Evolutionary conservation across 1,140 invertebrate species (phyloP), one percentile per base, ranked within the genome.

Genomic region (Drosophila punjabiensis): DNA sequence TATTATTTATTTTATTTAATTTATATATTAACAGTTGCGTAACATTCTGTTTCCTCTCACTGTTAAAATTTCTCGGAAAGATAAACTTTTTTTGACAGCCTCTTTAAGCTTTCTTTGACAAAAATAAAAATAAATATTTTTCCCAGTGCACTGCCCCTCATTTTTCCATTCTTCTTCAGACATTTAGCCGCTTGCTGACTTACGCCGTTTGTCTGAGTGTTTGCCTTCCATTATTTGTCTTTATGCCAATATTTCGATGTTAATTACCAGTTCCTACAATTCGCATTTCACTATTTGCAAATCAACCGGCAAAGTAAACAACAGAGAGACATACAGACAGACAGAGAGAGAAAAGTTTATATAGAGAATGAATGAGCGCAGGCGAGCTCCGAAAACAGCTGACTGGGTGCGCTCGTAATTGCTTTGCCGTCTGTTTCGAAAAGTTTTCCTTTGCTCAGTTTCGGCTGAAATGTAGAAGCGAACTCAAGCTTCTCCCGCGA

Each of bases 261-360:
- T 74, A 74, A 74, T 74, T 74, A 74, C 45, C 69, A 74, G 32
- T 58, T 69, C 65, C 37, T 39, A 58, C 68, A 71, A 71, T 69
- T 71, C 68, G 43, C 68, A 58, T 33, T 71, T 68, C 24, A 28
- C 32, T 47, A 70, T 71, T 71, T 71, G 68, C 68, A 73, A 78
- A 82, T 69, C 63, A 81, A 64, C 85, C 85, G 85, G 85, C 85
- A 79, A 88, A 89, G 56, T 85, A 71, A 85, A 79, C 70, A 76
- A 85, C 32, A 64, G 68, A 62, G 63, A 69, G 35, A 24, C 30
- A 24, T 14, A 11, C 20, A n/a, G 32, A n/a, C 16, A 8, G 10
- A 7, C 3, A 52, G n/a, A 55, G 67, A 59, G 52, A 35, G 32
- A 55, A 35, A 18, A 10, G 11, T 24, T 63, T 45, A 39, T 28